A percentile compares a stretch with the other conserved stretches of the same genome.
These are phyloP conservation scores for Athene noctua DNA, from an alignment of 2,113 vertebrate species.

Conservation along the genomic window DNA sequence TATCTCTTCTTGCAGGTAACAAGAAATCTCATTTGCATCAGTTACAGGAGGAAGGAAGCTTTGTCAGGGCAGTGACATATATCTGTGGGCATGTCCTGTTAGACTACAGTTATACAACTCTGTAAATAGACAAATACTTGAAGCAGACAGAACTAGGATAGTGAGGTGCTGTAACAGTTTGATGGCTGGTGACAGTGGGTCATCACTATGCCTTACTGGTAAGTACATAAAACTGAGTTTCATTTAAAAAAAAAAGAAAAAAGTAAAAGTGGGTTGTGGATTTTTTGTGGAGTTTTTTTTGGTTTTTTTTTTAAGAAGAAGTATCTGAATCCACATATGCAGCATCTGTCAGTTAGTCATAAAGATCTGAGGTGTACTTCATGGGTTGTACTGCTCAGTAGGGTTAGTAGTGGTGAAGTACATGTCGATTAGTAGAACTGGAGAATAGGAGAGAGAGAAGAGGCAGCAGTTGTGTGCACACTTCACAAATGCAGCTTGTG, in stretches of 20 bases:
- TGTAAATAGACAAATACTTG: not conserved
- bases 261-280: rapidly evolving
- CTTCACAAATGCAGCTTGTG: not conserved
- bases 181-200: not conserved
- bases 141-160: not conserved
- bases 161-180: not conserved
- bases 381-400: rapidly evolving
- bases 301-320: not conserved
- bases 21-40: not conserved
- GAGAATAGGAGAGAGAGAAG: not conserved
- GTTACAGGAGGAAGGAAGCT: not conserved
- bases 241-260: not conserved
- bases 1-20: not conserved
- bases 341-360: not conserved
- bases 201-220: not conserved
- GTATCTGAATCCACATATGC: not conserved
- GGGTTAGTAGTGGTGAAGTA: not conserved
- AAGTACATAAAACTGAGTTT: not conserved
- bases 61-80: rapidly evolving
- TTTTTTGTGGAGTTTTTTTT: not conserved
- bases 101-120: not conserved
- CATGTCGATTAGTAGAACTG: not conserved
- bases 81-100: not conserved
- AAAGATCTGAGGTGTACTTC: not conserved
- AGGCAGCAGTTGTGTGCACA: not conserved